These are phyloP conservation scores for Cotesia glomerata DNA, from an alignment of 1,140 invertebrate species.

Conservation along the genomic window DNA sequence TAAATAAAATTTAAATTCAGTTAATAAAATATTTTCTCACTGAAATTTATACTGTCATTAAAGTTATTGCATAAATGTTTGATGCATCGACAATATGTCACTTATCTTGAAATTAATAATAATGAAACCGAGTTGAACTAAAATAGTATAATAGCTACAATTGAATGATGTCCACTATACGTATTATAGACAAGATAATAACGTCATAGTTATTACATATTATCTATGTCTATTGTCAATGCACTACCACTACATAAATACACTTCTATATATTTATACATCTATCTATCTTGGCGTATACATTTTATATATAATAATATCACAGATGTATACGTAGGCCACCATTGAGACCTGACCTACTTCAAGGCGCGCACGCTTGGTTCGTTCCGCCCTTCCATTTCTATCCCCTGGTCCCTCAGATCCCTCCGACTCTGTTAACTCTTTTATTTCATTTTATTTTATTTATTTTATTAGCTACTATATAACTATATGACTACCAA, in stretches of 20 bases:
- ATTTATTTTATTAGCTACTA: no score
- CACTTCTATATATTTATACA: slow-evolving; percentile 21
- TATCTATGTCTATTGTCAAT: not conserved
- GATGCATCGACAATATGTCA: no score
- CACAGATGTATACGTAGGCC: slow-evolving; percentile 32
- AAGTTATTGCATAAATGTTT: no score
- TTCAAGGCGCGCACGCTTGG: slow-evolving; percentile 36
- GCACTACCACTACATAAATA: slow-evolving; percentile 31
- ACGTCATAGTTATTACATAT: not conserved
- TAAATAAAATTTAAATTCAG: no score
- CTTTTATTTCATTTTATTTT: not conserved
- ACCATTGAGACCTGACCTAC: slow-evolving; percentile 53
- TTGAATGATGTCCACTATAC: no score
- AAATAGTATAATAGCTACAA: no score
- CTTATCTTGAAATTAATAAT: no score
- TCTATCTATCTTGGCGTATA: not conserved
- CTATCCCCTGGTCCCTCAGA: not conserved
- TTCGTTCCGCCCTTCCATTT: not conserved
- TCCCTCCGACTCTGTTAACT: not conserved
- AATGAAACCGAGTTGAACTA: no score
- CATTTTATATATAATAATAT: not conserved
- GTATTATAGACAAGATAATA: no score
- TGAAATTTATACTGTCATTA: no score
- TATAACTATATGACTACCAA: no score
- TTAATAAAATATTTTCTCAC: no score